Evolutionary conservation across 35 echinoderm and acorn worm species (phyloP), one percentile per base, ranked within the genome.

Genomic region (Patiria miniata): DNA sequence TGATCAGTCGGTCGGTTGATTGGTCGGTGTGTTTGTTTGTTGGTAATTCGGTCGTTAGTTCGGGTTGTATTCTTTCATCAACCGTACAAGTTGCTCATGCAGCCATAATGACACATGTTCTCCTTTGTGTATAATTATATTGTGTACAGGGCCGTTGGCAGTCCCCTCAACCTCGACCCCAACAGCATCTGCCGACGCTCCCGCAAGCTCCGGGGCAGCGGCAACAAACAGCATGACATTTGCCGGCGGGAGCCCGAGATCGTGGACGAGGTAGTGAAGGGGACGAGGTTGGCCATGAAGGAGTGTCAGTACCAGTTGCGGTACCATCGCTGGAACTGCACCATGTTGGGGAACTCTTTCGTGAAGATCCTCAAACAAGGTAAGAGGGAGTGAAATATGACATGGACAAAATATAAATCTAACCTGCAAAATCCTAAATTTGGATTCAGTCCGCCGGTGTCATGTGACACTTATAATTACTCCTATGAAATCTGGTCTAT

Each of bases 131-230:
- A n/a, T n/a, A n/a, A 38, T 37, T 61, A 9, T 21, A 32, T 34
- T 73, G 23, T 60, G 28, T 51, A 26, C 60, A 99, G 96, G 96
- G 96, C 89, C 52, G 93, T 99, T 18, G 96, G 96, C 36, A 99
- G 92, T 85, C 93, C 96, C 40, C 79, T 99, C 44, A 91, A 87
- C 76, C 85, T 99, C 81, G 96, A 99, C 80, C 92, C 84, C 32
- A 99, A 95, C 83, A 83, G 92, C 80, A 99, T 99, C 83, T 99
- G 96, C 53, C 52, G 90, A 84, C 91, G 93, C 80, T 91, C 92
- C n/a, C 87, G 90, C 60, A 94, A 91, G 52, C 47, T 94, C 8
- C 34, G 78, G 17, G 89, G 79, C 14, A 87, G 89, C 55, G 87
- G 80, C 57, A 60, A 79, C 23, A 95, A 86, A 78, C 96, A 91